A percentile compares a stretch with the other conserved stretches of the same genome.
Evolutionary conservation across 2,797 vertebrate genomes (phyloP).

Genomic region (Enteromius mattozi): DNA sequence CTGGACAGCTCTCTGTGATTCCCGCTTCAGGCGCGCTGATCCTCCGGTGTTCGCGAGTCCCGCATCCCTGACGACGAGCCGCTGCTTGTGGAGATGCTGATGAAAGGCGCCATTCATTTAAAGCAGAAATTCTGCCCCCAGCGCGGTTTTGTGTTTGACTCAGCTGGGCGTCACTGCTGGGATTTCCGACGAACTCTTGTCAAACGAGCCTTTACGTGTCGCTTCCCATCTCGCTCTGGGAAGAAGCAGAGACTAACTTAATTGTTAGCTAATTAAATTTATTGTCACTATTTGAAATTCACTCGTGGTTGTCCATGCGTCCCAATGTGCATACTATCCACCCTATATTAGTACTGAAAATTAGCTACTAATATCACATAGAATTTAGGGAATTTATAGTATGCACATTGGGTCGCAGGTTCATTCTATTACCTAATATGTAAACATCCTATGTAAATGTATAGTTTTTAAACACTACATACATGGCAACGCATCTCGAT

Average conservation of each 20-base stretch:
- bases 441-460: neutral
- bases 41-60: slow-evolving; percentile 49
- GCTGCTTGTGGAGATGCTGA: slow-evolving; percentile 27
- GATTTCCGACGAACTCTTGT: slow-evolving; percentile 59
- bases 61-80: slow-evolving; percentile 50
- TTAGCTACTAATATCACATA: too few relatives aligned
- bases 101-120: slow-evolving; percentile 55
- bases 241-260: slow-evolving; percentile 58
- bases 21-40: slow-evolving; percentile 35
- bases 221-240: slow-evolving; percentile 42
- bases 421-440: neutral
- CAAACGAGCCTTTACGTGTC: slow-evolving; percentile 38
- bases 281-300: neutral
- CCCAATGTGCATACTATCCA: too few relatives aligned
- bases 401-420: too few relatives aligned
- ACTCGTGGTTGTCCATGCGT: neutral
- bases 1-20: neutral
- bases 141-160: slow-evolving; percentile 34
- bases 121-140: slow-evolving; percentile 31
- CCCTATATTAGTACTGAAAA: too few relatives aligned
- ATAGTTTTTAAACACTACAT: neutral
- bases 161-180: slow-evolving; percentile 65
- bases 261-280: slow-evolving; percentile 65
- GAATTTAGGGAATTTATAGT: too few relatives aligned
- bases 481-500: neutral